phyloP scores from a whole-genome alignment of 2,797 vertebrate genomes.

The Spatula clypeata region DNA sequence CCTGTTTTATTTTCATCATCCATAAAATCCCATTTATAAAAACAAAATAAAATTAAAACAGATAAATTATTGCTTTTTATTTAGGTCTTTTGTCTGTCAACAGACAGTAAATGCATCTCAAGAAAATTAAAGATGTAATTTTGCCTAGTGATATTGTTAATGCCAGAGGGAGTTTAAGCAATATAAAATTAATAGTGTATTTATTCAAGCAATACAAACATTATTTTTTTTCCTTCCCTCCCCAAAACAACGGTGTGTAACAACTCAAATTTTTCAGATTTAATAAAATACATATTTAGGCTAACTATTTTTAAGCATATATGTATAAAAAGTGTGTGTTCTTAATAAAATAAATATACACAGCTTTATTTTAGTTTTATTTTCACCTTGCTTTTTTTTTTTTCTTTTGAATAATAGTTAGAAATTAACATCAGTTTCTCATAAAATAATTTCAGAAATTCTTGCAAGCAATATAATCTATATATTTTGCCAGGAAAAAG shows the following conservation, averaged over 20 bases:
- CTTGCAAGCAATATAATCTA: not conserved
- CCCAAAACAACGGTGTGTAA: not conserved
- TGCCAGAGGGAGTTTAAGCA: constrained; percentile 1
- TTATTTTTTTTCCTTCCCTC: not conserved
- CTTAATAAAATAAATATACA: not conserved
- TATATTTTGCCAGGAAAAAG: not conserved
- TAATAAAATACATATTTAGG: not conserved
- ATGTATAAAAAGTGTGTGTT: not conserved
- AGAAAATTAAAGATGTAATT: constrained; percentile 23
- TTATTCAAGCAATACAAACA: not conserved
- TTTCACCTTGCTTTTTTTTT: not conserved
- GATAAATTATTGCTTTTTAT: not conserved
- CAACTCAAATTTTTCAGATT: not conserved
- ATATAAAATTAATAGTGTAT: constrained; percentile 10
- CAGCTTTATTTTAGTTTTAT: not conserved
- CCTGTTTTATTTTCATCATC: not conserved
- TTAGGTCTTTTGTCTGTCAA: not conserved
- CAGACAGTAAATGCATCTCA: constrained; percentile 1
- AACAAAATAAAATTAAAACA: not conserved
- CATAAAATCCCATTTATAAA: rapidly evolving
- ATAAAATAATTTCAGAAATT: not conserved
- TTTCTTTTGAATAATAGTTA: not conserved
- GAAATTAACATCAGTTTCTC: not conserved
- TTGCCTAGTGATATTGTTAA: constrained; percentile 11
- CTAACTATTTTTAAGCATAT: not conserved